Evolutionary conservation across 2,888 invertebrate genomes (phyloP), one percentile per base, ranked within the genome.

Genomic region (Abscondita cerata): DNA sequence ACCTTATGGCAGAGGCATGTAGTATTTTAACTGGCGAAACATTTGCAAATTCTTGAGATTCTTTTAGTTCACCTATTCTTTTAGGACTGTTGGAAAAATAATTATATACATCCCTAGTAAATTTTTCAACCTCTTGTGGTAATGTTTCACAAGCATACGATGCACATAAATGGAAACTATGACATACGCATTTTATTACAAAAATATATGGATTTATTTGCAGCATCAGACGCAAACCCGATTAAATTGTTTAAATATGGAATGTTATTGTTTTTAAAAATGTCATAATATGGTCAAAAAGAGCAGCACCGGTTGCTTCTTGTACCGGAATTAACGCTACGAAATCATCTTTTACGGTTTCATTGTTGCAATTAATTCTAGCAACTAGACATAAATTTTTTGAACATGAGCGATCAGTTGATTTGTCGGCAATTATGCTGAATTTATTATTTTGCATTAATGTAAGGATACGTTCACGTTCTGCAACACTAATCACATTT

Each of bases 151-250:
- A 51, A 9, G 51, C 34, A n/a, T 51, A 48, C 6, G 48, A 48
- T 12, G 48, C 48, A 40, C 40, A 40, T 3, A 40, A 8, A 3
- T 25, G 13, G 1, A 48, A 48, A 2, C 34, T 34, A 18, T 50
- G 50, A 33, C 50, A 34, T 12, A 50, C 16, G 12, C 48, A 50
- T 50, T 50, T 50, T n/a, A 50, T 15, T 34, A 34, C 34, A 50
- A 34, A 34, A 15, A 34, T 13, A 34, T 50, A 5, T 16, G 16
- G 33, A 8, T 16, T n/a, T 16, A 11, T n/a, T 36, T n/a, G 63
- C 63, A 13, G 65, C 67, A 61, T 67, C 67, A 8, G 52, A 41
- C 4, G 59, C 67, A 33, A 67, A 65, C 6, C 65, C 63, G 36
- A 65, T 38, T 36, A 67, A 16, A 50, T 63, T 63, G 2, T 60